A percentile compares a stretch with the other conserved stretches of the same genome.
phyloP scores from a whole-genome alignment of 2,888 invertebrate species.

The Celastrina argiolus region DNA sequence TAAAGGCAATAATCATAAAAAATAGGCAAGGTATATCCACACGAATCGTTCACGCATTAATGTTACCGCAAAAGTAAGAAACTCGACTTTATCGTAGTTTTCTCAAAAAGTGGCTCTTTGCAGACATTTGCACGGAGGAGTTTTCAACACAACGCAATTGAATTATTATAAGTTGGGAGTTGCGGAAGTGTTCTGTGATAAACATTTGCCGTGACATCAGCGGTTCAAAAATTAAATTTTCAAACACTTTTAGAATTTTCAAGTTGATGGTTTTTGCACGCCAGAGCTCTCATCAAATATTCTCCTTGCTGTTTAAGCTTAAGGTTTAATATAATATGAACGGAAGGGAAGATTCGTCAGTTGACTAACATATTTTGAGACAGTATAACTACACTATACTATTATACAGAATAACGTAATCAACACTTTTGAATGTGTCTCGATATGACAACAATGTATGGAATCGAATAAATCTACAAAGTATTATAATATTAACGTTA shows the following conservation, averaged over 20 bases:
- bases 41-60: slow-evolving; percentile 35
- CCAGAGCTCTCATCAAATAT: neutral
- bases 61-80: slow-evolving; percentile 41
- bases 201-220: slow-evolving; percentile 18
- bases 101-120: slow-evolving; percentile 42
- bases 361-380: too few relatives aligned
- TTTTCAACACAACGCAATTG: slow-evolving; percentile 38
- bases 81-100: slow-evolving; percentile 44
- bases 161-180: slow-evolving; percentile 25
- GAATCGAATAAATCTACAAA: too few relatives aligned
- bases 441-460: too few relatives aligned
- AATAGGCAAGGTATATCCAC: slow-evolving; percentile 34
- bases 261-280: neutral
- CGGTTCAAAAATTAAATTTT: slow-evolving; percentile 3
- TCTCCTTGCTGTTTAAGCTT: neutral
- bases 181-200: slow-evolving; percentile 20
- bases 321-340: neutral
- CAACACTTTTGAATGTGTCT: neutral
- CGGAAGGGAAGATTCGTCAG: too few relatives aligned
- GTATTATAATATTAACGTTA: too few relatives aligned
- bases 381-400: too few relatives aligned
- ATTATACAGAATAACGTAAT: too few relatives aligned
- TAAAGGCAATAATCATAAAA: too few relatives aligned
- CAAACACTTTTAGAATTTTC: slow-evolving; percentile 13
- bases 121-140: slow-evolving; percentile 45